These are phyloP conservation scores for Alaudala cheleensis DNA, from an alignment of 2,113 vertebrate species.

Conservation along the genomic window DNA sequence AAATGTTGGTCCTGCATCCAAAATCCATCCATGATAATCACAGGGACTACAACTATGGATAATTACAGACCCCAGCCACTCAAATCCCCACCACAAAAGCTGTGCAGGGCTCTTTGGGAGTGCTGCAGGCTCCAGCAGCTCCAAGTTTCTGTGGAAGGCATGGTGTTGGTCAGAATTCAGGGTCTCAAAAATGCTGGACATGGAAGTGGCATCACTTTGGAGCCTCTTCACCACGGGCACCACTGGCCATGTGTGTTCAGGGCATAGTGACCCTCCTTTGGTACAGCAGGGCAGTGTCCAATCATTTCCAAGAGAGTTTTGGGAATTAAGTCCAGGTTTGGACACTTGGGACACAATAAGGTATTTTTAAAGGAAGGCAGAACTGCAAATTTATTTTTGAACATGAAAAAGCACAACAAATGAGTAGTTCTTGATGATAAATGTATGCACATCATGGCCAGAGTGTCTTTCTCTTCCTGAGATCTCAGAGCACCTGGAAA, in stretches of 20 bases:
- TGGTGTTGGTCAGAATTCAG: neutral
- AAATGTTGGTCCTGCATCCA: neutral
- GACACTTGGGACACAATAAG: neutral
- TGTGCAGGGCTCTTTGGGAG: neutral
- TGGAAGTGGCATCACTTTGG: neutral
- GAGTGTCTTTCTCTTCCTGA: neutral
- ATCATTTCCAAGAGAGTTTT: fast-evolving
- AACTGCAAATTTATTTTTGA: neutral
- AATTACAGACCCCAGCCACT: neutral
- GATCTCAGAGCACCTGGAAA: neutral
- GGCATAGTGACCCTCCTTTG: neutral
- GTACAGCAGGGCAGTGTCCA: neutral
- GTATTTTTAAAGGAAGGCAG: neutral
- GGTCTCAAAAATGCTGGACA: neutral
- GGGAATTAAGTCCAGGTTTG: neutral
- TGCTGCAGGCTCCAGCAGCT: neutral
- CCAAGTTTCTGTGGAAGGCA: fast-evolving
- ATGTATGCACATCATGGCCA: neutral
- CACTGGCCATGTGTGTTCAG: neutral
- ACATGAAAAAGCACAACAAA: neutral
- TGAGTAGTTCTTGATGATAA: neutral
- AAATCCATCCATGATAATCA: fast-evolving
- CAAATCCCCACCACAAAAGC: neutral
- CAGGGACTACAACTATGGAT: fast-evolving
- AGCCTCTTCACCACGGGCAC: neutral